A percentile compares a stretch with the other conserved stretches of the same genome.
phyloP scores from a whole-genome alignment of 2,797 vertebrate species.

The Tokudaia muenninki region DNA sequence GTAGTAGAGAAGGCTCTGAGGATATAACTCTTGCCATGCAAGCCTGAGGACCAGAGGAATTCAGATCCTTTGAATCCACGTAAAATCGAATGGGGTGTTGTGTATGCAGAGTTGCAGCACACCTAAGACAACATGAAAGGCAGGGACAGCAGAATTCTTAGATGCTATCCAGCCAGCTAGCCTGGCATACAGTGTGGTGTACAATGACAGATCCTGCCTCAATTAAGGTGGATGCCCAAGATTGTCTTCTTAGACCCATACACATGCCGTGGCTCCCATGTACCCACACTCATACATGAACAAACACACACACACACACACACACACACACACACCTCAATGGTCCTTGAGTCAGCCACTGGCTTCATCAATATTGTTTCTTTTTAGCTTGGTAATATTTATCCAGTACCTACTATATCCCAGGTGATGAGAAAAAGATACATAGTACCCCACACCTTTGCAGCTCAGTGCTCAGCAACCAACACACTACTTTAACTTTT shows the following conservation, averaged over 20 bases:
- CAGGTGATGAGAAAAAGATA: not conserved
- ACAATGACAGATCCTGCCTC: not conserved
- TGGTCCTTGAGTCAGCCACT: not conserved
- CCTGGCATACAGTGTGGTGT: not conserved
- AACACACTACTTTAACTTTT: not conserved
- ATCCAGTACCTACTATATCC: not conserved
- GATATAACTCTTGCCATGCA: not conserved
- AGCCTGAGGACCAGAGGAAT: not conserved
- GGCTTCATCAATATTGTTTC: not conserved
- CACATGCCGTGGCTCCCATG: not conserved
- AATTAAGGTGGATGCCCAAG: not conserved
- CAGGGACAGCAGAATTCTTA: not conserved
- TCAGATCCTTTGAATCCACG: not conserved
- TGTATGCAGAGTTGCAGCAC: not conserved
- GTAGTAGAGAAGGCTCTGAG: not conserved
- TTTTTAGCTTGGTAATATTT: not conserved
- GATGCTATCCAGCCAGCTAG: not conserved
- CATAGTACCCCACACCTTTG: not conserved
- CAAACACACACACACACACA: not conserved
- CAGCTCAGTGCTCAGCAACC: not conserved
- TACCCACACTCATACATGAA: not conserved
- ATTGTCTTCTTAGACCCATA: not conserved
- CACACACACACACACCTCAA: not conserved
- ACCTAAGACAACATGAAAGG: not conserved
- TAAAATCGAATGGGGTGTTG: not conserved